Percentiles rank a stretch among this genome's conserved stretches.
Evolutionary conservation across 2,888 invertebrate genomes (phyloP).

Genomic region (Ceratothoa steindachneri): DNA sequence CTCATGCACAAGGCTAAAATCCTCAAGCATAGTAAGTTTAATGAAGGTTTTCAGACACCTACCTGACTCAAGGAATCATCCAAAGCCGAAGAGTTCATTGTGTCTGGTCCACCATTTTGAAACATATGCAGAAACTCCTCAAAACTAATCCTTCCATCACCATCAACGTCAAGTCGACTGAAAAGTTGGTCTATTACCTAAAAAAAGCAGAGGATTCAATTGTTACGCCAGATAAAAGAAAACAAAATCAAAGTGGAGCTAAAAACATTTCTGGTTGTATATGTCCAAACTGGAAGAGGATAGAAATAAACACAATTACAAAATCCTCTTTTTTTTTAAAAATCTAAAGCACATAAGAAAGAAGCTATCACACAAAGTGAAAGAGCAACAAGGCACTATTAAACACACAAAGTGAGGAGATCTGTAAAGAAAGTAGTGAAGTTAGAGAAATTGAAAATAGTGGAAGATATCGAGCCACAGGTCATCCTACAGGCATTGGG

Average conservation of each 20-base stretch:
- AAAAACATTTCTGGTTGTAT: not conserved
- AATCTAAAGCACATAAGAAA: no score
- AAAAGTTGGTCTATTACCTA: slow-evolving; percentile 62
- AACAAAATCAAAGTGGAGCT: not conserved
- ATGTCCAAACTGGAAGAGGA: no score
- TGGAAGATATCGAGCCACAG: no score
- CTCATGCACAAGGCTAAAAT: no score
- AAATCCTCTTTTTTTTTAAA: no score
- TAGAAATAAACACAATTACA: no score
- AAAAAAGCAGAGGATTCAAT: slow-evolving; percentile 35
- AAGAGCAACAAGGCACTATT: no score
- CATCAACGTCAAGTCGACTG: slow-evolving; percentile 62
- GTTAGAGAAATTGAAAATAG: no score
- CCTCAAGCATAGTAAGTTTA: not conserved
- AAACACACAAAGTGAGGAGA: no score
- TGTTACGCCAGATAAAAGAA: not conserved
- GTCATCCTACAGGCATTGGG: no score
- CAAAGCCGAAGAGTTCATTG: slow-evolving; percentile 26
- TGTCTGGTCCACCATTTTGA: slow-evolving; percentile 56
- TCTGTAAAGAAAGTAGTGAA: no score
- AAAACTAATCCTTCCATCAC: slow-evolving; percentile 64
- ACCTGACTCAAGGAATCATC: slow-evolving; percentile 36
- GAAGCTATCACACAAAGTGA: no score
- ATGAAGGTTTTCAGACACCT: not conserved
- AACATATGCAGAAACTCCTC: slow-evolving; percentile 64